Evolutionary conservation across 2,888 invertebrate genomes (phyloP), one percentile per base, ranked within the genome.

Genomic region (Tenthredo mesomela): DNA sequence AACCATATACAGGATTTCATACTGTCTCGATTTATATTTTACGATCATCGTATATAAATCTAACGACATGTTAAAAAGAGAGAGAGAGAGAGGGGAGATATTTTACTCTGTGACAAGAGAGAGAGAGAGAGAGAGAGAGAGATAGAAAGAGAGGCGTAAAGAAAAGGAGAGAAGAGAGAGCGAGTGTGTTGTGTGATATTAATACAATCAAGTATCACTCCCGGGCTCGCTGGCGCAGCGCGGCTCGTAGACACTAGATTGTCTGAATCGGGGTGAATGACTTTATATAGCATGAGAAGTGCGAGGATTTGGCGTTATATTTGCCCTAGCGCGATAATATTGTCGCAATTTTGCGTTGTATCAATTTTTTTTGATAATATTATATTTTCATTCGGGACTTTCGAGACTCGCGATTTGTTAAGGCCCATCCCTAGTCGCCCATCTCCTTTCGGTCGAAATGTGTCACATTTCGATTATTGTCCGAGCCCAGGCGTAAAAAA

Each of bases 201-300:
- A 93, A 93, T 93, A 93, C 93, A 93, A 93, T 93, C 92, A 91
- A 93, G 92, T 92, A 93, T 93, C 93, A 93, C 91, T 93, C 92
- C 92, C 92, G 92, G 92, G 92, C 92, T 91, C 91, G 91, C 89
- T 90, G 88, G 88, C 65, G 82, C 67, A 82, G 50, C 82, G 87
- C 91, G 89, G 91, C 90, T 92, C 90, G 92, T 92, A 93, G 93
- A 93, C 93, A 91, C 91, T 92, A 93, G 93, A 93, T 93, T 93
- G 93, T 93, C 93, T 92, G 93, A 93, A 93, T 93, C 93, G 93
- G 93, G 93, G 93, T 93, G 93, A 93, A 93, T 92, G 93, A 93
- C 93, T 93, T 92, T 93, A 93, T 92, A 92, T 90, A 90, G 91
- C 89, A 89, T 89, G 50, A 80, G 61, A 80, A 80, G 80, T 80